Conservation (phyloP, 1,140 invertebrate species). For the Chelonus insularis region DNA sequence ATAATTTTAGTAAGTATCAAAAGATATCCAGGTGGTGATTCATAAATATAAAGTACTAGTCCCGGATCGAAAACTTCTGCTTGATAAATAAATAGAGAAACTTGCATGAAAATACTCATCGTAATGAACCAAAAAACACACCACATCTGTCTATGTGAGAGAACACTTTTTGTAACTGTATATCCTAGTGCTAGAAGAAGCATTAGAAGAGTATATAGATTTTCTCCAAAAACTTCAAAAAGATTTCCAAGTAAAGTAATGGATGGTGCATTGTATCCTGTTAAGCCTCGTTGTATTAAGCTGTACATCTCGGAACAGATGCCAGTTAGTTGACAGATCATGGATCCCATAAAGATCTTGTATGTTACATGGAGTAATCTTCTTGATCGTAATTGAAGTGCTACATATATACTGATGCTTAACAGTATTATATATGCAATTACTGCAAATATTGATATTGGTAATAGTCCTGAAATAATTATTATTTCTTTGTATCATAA, state of each 20-base stretch:
- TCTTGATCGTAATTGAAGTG: conserved; percentile 71
- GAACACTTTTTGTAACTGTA: conserved; percentile 81
- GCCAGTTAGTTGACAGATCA: conserved; percentile 68
- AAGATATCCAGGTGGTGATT: conserved; percentile 84
- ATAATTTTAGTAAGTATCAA: conserved; percentile 75
- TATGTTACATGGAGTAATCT: conserved; percentile 87
- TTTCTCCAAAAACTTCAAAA: conserved; percentile 72
- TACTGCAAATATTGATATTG: conserved; percentile 68
- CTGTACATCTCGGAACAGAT: conserved; percentile 50
- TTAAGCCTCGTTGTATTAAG: conserved; percentile 35
- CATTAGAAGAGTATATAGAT: conserved; percentile 75
- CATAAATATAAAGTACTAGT: conserved; percentile 85
- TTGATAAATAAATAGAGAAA: conserved; percentile 77
- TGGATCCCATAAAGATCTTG: conserved; percentile 78
- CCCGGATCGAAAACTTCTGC: conserved; percentile 85
- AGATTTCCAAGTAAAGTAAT: conserved; percentile 62
- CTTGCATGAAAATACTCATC: conserved; percentile 64
- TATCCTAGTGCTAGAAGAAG: conserved; percentile 87
- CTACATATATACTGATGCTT: conserved; percentile 62
- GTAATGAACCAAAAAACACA: conserved; percentile 80
- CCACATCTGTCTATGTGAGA: conserved; percentile 76
- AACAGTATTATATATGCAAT: conserved; percentile 60
- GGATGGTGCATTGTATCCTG: conserved; percentile 18
- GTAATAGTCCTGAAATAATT: conserved; percentile 73
- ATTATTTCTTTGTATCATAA: too few relatives aligned